phyloP scores from a whole-genome alignment of 2,797 vertebrate species.

The Thamnophis elegans region DNA sequence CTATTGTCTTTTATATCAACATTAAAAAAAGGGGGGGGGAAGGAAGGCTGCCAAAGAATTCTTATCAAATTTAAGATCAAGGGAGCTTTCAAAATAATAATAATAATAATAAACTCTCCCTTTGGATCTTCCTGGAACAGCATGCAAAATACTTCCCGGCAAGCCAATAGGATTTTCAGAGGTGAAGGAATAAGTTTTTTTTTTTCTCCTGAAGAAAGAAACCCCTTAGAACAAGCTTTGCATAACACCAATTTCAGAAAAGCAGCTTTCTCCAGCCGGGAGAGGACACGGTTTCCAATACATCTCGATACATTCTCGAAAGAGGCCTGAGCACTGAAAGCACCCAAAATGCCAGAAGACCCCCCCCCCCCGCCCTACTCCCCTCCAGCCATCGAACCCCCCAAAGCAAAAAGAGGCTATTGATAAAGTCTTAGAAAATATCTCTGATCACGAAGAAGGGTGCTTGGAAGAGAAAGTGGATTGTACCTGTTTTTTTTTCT shows the following conservation, averaged over 20 bases:
- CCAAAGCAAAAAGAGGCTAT: background rate
- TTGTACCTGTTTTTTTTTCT: background rate
- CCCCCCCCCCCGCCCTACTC: too few species aligned
- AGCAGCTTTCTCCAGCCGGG: background rate
- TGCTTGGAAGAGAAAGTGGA: background rate
- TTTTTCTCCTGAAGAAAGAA: background rate
- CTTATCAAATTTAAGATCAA: background rate
- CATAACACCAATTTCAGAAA: background rate
- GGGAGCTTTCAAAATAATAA: background rate
- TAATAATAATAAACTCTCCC: background rate
- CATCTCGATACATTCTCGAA: background rate
- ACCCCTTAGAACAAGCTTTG: background rate
- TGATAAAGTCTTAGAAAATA: background rate
- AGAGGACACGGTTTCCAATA: background rate
- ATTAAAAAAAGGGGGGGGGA: background rate
- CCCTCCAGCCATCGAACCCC: background rate
- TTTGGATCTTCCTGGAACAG: background rate
- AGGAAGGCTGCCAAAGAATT: background rate
- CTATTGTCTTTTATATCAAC: background rate
- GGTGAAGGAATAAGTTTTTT: conserved; percentile 29
- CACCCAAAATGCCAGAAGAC: background rate
- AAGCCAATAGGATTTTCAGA: background rate
- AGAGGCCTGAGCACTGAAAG: background rate
- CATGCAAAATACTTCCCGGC: background rate
- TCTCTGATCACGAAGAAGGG: background rate